phyloP scores from a whole-genome alignment of 2,797 vertebrate species.

The Steatocranus sp. region DNA sequence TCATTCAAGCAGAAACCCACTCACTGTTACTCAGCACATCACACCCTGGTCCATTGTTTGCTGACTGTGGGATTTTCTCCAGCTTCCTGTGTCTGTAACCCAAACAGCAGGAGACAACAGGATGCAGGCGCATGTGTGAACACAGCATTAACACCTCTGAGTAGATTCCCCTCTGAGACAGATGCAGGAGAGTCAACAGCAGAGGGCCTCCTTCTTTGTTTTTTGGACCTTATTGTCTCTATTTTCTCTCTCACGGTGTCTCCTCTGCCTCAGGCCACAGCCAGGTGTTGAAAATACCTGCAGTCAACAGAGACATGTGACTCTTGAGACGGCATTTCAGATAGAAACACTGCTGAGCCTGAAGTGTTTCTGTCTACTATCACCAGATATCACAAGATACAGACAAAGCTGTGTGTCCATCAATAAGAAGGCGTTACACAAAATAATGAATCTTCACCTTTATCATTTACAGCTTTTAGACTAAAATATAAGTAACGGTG shows the following conservation, averaged over 20 bases:
- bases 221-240: neutral
- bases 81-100: neutral
- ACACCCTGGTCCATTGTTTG: neutral
- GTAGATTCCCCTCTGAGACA: neutral
- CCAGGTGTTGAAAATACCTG: neutral
- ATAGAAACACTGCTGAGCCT: neutral
- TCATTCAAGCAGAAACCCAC: neutral
- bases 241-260: neutral
- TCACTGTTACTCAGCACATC: neutral
- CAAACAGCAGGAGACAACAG: neutral
- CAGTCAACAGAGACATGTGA: neutral
- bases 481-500: accelerated
- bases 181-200: too few species aligned
- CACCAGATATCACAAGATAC: accelerated
- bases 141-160: neutral
- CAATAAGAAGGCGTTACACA: accelerated
- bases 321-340: neutral
- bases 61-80: neutral
- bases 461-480: accelerated
- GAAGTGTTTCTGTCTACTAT: neutral
- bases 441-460: neutral
- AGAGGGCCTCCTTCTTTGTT: neutral
- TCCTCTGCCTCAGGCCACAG: neutral
- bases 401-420: neutral
- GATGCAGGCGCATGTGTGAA: neutral